These are phyloP conservation scores for Ovis canadensis DNA, from an alignment of 2,113 vertebrate genomes.

Conservation along the genomic window DNA sequence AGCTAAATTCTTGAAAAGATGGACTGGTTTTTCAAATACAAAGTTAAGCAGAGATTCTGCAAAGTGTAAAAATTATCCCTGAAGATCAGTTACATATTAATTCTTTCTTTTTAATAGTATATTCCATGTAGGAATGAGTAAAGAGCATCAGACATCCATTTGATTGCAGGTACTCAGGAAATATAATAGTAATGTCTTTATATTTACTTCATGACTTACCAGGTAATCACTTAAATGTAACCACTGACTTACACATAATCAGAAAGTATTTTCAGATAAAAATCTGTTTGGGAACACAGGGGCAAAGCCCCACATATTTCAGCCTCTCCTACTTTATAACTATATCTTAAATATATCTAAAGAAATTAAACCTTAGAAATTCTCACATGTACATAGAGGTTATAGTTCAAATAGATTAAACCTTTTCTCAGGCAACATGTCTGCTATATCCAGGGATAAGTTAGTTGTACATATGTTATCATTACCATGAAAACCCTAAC, in stretches of 20 bases:
- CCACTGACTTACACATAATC: not conserved
- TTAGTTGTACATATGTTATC: not conserved
- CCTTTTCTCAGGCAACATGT: not conserved
- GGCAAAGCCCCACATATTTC: not conserved
- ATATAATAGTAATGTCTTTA: not conserved
- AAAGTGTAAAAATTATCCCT: not conserved
- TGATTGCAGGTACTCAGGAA: not conserved
- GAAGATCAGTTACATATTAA: not conserved
- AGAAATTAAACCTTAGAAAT: not conserved
- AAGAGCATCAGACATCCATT: not conserved
- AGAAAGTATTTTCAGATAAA: not conserved
- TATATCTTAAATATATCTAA: not conserved
- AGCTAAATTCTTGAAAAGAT: not conserved
- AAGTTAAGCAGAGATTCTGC: not conserved
- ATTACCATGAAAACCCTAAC: not conserved
- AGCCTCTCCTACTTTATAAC: not conserved
- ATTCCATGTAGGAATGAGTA: not conserved
- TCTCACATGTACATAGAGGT: not conserved
- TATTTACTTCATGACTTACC: not conserved
- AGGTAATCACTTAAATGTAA: not conserved
- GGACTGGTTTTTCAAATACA: not conserved
- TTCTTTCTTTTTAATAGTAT: not conserved
- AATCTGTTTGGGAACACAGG: not conserved
- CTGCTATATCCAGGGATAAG: not conserved
- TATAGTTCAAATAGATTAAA: not conserved